A percentile compares a stretch with the other conserved stretches of the same genome.
Evolutionary conservation across 30 jellyfish, hydroid and myxozoan genomes (phyloP).

Genomic region (Aurelia sp.): DNA sequence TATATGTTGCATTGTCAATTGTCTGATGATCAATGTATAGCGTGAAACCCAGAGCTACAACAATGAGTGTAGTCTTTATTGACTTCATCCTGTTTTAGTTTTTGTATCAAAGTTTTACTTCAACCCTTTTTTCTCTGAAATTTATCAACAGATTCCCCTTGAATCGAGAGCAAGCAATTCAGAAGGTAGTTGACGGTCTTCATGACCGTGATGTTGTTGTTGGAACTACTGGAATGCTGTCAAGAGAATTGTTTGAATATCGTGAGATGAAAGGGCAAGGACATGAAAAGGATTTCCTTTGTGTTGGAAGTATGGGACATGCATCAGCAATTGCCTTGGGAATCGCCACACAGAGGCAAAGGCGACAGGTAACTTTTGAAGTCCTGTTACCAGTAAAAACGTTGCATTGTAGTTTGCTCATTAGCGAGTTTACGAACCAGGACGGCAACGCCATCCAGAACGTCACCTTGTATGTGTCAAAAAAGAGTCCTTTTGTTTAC

Average conservation of each 20-base stretch:
- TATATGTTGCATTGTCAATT: too few relatives aligned
- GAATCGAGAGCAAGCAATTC: slow-evolving; percentile 93
- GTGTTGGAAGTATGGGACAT: slow-evolving; percentile 99
- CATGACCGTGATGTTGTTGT: slow-evolving; percentile 98
- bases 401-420: too few relatives aligned
- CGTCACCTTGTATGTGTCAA: too few relatives aligned
- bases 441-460: too few relatives aligned
- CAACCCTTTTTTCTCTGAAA: neutral
- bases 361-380: slow-evolving; percentile 81
- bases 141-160: slow-evolving; percentile 74
- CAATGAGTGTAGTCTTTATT: too few relatives aligned
- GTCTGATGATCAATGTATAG: too few relatives aligned
- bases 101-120: too few relatives aligned
- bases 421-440: too few relatives aligned
- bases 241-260: slow-evolving; percentile 94
- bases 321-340: slow-evolving; percentile 99
- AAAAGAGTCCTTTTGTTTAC: too few relatives aligned
- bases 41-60: too few relatives aligned
- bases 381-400: too few relatives aligned
- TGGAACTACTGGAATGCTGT: slow-evolving; percentile 99
- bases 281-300: slow-evolving; percentile 94
- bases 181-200: slow-evolving; percentile 69
- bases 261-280: slow-evolving; percentile 93
- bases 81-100: too few relatives aligned
- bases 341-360: slow-evolving; percentile 83